Base-by-base conservation (phyloP, 2,113 vertebrate genomes). In the Pomatostomus ruficeps region DNA sequence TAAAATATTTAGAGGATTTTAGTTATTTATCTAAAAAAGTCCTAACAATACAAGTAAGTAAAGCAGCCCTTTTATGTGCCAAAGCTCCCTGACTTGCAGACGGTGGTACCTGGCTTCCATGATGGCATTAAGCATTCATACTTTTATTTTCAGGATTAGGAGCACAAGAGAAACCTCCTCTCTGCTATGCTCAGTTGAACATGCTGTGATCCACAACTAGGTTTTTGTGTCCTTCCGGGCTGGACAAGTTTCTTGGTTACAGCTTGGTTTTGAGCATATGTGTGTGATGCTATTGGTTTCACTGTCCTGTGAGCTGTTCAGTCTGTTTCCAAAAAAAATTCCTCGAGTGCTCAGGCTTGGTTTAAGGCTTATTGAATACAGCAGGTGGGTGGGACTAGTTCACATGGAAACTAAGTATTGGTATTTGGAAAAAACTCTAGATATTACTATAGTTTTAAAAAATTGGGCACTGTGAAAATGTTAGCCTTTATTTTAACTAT, bases 181-280 rank as follows among this genome's bases (percentile, higher is more conserved):
- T 80, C 42, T 80, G 35, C 36, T 67, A 0, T 51, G 16, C 33
- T 79, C 18, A 11, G 19, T 23, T 55, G 35, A 26, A 35, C n/a
- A 29, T 74, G 38, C 28, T 71, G 43, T 0, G 0, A n/a, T 51
- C 54, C 25, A n/a, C 10, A 3, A 19, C 55, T 80, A 22, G 17
- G 31, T 24, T 70, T 83, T 66, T 79, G 33, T 18, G 42, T 40
- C 45, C 33, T 65, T 75, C 29, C 35, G 25, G 24, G 11, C 20
- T 54, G 43, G 18, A 40, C 1, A 1, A 1, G 5, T 49, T 70
- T 68, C 43, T 71, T 4, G 3, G 10, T 57, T 85, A 31, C 35
- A 70, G 8, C 9, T 58, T 67, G 23, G 4, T 49, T 88, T 76
- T 77, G 54, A 42, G 20, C 12, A 3, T 52, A 3, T 29, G 14